Evolutionary conservation across 2,113 vertebrate species (phyloP).

Genomic region (Caretta caretta): DNA sequence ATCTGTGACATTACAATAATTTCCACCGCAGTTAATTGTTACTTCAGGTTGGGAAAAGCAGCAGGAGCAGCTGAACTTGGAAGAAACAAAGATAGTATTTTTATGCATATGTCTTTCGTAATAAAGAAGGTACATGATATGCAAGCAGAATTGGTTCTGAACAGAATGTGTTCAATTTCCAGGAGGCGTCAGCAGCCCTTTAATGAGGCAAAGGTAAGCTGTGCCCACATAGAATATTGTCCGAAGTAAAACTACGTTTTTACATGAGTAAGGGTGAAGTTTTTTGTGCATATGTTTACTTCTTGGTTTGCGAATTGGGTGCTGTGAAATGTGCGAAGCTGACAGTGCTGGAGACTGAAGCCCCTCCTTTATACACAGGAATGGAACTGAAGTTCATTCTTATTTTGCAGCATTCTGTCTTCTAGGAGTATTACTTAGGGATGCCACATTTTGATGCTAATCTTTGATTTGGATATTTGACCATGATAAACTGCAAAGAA

Average conservation of each 20-base stretch:
- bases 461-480: not conserved
- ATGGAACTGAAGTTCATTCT: not conserved
- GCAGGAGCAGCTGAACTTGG: constrained; percentile 20
- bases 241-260: constrained; percentile 2
- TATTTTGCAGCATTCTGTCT: not conserved
- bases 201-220: constrained; percentile 50
- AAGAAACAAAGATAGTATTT: constrained; percentile 39
- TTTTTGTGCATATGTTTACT: not conserved
- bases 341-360: not conserved
- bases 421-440: not conserved
- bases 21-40: constrained; percentile 42
- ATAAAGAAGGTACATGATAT: constrained; percentile 1
- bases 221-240: not conserved
- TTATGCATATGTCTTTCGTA: not conserved
- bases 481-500: not conserved
- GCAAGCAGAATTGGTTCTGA: not conserved
- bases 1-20: not conserved
- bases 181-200: constrained; percentile 52
- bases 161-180: constrained; percentile 17
- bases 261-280: constrained; percentile 12
- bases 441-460: not conserved
- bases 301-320: constrained; percentile 4
- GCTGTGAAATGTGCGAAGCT: constrained; percentile 1
- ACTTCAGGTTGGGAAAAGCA: not conserved
- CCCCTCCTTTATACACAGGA: not conserved